Percentiles rank a stretch among this genome's conserved stretches.
Conservation (phyloP, 1,140 invertebrate species). For the Drosophila yakuba region DNA sequence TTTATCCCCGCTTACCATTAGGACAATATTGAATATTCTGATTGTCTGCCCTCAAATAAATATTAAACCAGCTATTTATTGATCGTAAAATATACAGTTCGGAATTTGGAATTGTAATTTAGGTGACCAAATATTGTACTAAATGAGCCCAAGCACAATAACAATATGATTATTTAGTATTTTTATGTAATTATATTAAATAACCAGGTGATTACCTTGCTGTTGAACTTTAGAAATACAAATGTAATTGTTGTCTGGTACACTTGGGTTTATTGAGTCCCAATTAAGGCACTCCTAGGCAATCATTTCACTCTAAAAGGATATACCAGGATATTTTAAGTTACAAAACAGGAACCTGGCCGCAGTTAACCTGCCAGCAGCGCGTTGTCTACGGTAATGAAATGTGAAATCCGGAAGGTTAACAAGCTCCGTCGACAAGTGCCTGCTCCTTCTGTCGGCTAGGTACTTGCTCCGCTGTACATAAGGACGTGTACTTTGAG, state of each 20-base stretch:
- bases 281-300: conserved; percentile 26
- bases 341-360: conserved; percentile 3
- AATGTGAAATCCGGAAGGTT: conserved; percentile 49
- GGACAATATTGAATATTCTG: not conserved
- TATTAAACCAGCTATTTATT: not conserved
- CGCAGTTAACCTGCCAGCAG: conserved; percentile 56
- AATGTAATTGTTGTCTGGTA: not conserved
- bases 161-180: not conserved
- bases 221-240: not conserved
- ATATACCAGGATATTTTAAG: not conserved
- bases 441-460: not conserved
- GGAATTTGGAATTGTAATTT: not conserved
- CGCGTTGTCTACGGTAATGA: conserved; percentile 63
- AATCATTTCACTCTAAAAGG: conserved; percentile 10
- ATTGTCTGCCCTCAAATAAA: not conserved
- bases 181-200: not conserved
- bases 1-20: conserved; percentile 5
- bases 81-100: too few relatives aligned
- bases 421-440: conserved; percentile 18
- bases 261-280: not conserved
- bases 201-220: conserved; percentile 13
- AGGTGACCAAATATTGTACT: too few relatives aligned
- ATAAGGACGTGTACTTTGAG: conserved; percentile 45
- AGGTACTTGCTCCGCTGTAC: conserved; percentile 17
- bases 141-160: too few relatives aligned